Evolutionary conservation across 2,797 vertebrate species (phyloP).

Genomic region (Cheirogaleus major): DNA sequence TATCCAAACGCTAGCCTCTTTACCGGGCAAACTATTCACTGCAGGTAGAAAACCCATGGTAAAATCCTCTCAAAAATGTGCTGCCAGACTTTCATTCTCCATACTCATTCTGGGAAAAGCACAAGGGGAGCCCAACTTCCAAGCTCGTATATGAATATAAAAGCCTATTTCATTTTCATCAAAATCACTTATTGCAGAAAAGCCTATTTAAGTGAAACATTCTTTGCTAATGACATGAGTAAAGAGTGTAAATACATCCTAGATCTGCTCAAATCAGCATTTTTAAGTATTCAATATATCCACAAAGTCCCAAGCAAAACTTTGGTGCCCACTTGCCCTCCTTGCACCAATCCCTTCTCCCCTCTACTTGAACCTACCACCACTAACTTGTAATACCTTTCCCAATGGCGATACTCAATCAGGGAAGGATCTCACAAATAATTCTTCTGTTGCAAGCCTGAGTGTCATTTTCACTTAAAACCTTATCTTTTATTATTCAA

Average conservation of each 20-base stretch:
- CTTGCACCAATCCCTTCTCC: background rate
- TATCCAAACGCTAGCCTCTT: background rate
- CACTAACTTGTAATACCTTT: background rate
- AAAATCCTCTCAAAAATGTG: background rate
- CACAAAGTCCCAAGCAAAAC: background rate
- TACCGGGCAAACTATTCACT: background rate
- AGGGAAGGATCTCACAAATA: background rate
- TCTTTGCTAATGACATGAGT: background rate
- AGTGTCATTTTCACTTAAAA: background rate
- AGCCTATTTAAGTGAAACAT: background rate
- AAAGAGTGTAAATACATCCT: background rate
- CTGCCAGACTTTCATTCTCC: background rate
- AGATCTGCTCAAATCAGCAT: background rate
- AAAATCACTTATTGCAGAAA: background rate
- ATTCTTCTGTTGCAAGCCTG: background rate
- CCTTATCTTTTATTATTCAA: background rate
- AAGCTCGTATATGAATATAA: background rate
- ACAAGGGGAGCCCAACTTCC: background rate
- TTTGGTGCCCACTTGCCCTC: background rate
- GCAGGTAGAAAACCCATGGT: background rate
- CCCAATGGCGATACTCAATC: background rate
- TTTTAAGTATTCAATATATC: background rate
- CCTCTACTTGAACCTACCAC: rapidly evolving
- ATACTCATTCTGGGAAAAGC: background rate
- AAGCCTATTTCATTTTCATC: background rate